A percentile compares a stretch with the other conserved stretches of the same genome.
Conservation (phyloP, 2,888 invertebrate genomes). For the Yponomeuta malinellus region DNA sequence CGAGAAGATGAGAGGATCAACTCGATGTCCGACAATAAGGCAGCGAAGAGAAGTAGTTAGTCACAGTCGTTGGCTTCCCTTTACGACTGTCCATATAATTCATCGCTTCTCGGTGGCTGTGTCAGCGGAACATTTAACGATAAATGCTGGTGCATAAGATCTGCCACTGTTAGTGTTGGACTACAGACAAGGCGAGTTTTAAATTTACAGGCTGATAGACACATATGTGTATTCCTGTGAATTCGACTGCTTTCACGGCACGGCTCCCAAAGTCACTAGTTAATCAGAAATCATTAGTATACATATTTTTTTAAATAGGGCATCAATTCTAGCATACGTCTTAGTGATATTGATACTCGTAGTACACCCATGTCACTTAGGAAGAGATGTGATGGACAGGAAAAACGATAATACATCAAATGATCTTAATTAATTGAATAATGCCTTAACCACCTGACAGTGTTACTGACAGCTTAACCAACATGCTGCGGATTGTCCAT, state of each 20-base stretch:
- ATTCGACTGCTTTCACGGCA: too few relatives aligned
- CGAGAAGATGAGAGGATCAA: constrained; percentile 3
- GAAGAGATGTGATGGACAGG: not conserved
- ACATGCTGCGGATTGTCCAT: not conserved
- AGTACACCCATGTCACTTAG: not conserved
- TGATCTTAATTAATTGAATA: not conserved
- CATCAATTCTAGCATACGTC: not conserved
- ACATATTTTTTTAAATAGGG: too few relatives aligned
- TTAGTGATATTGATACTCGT: not conserved
- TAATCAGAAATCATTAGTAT: too few relatives aligned
- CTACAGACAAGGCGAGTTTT: not conserved
- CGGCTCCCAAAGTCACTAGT: too few relatives aligned
- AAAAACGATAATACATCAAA: not conserved
- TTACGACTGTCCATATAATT: constrained; percentile 10
- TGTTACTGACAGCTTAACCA: not conserved
- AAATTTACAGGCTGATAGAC: not conserved
- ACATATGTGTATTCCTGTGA: not conserved
- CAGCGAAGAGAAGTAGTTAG: constrained; percentile 1
- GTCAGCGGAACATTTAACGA: constrained; percentile 7
- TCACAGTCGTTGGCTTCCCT: constrained; percentile 3
- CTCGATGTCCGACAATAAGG: constrained; percentile 9
- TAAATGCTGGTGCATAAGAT: not conserved
- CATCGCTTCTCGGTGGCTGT: not conserved
- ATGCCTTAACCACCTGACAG: not conserved
- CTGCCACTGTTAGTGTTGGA: not conserved